phyloP scores from a whole-genome alignment of 1,140 invertebrate genomes.

The Oppia nitens region DNA sequence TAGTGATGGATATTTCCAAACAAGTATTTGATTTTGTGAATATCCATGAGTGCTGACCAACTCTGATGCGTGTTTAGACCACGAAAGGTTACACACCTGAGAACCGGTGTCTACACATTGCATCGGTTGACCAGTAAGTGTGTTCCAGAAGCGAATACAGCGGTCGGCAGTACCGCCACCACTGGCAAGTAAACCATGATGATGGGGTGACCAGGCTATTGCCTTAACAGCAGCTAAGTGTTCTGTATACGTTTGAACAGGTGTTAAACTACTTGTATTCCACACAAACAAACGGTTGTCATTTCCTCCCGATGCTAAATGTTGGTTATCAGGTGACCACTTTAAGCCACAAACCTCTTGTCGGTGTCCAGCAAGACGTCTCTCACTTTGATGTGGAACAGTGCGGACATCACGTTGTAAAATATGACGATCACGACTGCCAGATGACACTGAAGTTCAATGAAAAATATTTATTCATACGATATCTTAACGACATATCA shows the following conservation, averaged over 20 bases:
- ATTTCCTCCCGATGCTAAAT: conserved; percentile 94
- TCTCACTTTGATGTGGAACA: conserved; percentile 52
- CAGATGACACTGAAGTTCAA: no score
- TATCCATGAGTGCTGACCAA: conserved; percentile 97
- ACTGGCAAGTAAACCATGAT: conserved; percentile 89
- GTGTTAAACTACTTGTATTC: conserved; percentile 73
- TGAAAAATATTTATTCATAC: no score
- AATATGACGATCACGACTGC: conserved; percentile 83
- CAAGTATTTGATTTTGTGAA: conserved; percentile 96
- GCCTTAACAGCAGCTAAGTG: conserved; percentile 97
- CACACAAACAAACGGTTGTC: conserved; percentile 97
- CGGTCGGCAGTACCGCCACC: conserved; percentile 96
- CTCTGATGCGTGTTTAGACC: conserved; percentile 97
- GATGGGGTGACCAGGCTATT: conserved; percentile 98
- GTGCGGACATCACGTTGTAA: conserved; percentile 84
- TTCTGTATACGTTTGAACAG: conserved; percentile 90
- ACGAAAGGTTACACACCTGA: conserved; percentile 94
- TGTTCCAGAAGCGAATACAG: conserved; percentile 99
- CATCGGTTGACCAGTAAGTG: conserved; percentile 94
- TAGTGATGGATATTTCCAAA: conserved; percentile 97
- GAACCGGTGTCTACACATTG: conserved; percentile 98
- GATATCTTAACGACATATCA: no score
- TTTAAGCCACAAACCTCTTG: conserved; percentile 97
- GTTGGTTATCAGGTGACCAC: conserved; percentile 98
- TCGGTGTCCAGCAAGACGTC: conserved; percentile 70